These are phyloP conservation scores for Albula glossodonta DNA, from an alignment of 2,113 vertebrate genomes.

Conservation along the genomic window DNA sequence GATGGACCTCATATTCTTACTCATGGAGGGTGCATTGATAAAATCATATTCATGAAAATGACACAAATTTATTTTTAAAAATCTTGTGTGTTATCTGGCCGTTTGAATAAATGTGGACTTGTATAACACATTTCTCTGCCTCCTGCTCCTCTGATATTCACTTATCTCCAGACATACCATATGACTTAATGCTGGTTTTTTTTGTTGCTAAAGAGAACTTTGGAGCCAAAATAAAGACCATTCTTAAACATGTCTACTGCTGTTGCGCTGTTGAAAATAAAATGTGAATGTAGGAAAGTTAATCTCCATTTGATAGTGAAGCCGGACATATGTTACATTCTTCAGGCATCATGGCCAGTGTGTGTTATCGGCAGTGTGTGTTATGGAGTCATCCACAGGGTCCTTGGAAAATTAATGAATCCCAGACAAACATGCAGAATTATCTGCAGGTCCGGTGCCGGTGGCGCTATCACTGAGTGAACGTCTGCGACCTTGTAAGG, in stretches of 20 bases:
- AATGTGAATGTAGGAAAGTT: background rate
- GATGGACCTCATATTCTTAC: background rate
- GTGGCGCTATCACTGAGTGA: background rate
- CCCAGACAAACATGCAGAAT: conserved; percentile 5
- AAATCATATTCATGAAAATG: background rate
- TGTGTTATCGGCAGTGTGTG: background rate
- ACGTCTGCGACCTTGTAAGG: conserved; percentile 4
- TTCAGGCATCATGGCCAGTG: background rate
- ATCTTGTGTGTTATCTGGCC: background rate
- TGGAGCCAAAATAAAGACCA: background rate
- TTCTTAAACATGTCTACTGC: background rate
- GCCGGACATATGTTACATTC: background rate
- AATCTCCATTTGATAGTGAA: background rate
- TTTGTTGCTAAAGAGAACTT: background rate
- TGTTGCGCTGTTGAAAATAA: background rate
- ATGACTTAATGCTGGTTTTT: background rate
- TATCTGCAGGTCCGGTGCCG: conserved; percentile 5
- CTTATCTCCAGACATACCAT: background rate
- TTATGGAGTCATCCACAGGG: background rate
- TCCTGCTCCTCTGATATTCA: background rate
- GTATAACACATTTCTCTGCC: background rate
- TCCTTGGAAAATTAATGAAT: conserved; percentile 10
- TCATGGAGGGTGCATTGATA: background rate
- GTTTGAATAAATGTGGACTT: background rate
- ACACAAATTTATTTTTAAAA: background rate